These are phyloP conservation scores for Drosophila nannoptera DNA, from an alignment of 1,140 invertebrate genomes.

Conservation along the genomic window DNA sequence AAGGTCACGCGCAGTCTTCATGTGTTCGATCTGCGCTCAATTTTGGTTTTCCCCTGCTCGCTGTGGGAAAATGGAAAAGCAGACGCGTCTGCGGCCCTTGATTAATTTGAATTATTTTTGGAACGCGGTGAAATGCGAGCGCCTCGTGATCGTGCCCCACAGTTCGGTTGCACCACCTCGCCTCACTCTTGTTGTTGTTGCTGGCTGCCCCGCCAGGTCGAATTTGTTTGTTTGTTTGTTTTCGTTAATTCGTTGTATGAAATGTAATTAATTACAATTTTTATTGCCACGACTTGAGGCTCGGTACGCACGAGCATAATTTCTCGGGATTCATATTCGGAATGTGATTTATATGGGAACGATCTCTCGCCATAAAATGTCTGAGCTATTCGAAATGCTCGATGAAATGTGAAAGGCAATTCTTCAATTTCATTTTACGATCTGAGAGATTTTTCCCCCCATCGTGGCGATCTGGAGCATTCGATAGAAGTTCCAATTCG, in stretches of 20 bases:
- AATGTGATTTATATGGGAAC: constrained; percentile 72
- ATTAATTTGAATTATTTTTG: constrained; percentile 74
- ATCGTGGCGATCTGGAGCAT: constrained; percentile 8
- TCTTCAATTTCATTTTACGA: constrained; percentile 69
- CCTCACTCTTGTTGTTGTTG: constrained; percentile 18
- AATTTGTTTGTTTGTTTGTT: constrained; percentile 54
- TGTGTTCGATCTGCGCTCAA: constrained; percentile 50
- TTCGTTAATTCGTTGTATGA: constrained; percentile 52
- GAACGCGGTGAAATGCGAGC: constrained; percentile 54
- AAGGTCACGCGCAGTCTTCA: neutral
- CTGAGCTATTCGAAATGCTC: constrained; percentile 61
- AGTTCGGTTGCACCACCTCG: constrained; percentile 9
- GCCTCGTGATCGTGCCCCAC: constrained; percentile 42
- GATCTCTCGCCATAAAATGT: constrained; percentile 56
- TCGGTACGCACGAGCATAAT: constrained; percentile 14
- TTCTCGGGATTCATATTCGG: constrained; percentile 22
- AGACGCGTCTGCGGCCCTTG: constrained; percentile 34
- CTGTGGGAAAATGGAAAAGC: constrained; percentile 60
- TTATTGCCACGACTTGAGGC: constrained; percentile 69
- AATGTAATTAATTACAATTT: constrained; percentile 73
- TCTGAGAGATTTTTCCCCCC: constrained; percentile 53
- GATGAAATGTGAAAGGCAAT: constrained; percentile 68
- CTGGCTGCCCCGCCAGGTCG: constrained; percentile 35
- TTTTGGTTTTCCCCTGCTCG: constrained; percentile 38
- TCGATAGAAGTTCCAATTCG: neutral